Conservation (phyloP, 2,888 invertebrate species). For the Tribolium freemani region DNA sequence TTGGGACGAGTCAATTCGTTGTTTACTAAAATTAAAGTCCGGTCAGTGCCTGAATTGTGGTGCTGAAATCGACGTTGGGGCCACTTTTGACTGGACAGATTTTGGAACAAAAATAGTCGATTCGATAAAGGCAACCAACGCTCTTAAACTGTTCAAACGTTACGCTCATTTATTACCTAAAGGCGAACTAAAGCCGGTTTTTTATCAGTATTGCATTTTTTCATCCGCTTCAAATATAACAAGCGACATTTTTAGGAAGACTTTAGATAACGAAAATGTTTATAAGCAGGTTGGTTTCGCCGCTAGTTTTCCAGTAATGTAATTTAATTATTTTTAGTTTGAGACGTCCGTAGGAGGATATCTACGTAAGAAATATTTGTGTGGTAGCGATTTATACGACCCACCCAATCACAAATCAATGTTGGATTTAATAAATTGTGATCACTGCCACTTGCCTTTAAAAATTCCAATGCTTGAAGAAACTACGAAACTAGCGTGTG, state of each 20-base stretch:
- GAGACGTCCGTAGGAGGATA: slow-evolving; percentile 57
- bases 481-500: slow-evolving; percentile 56
- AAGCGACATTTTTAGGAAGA: slow-evolving; percentile 49
- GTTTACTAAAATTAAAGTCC: slow-evolving; percentile 72
- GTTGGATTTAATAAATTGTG: slow-evolving; percentile 50
- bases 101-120: slow-evolving; percentile 74
- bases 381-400: slow-evolving; percentile 32
- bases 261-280: not conserved
- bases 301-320: not conserved
- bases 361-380: slow-evolving; percentile 56
- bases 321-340: slow-evolving; percentile 64
- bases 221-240: slow-evolving; percentile 66
- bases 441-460: slow-evolving; percentile 60
- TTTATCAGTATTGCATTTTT: slow-evolving; percentile 73
- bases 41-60: slow-evolving; percentile 76
- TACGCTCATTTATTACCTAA: slow-evolving; percentile 72
- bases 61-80: slow-evolving; percentile 68
- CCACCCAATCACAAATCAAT: slow-evolving; percentile 4
- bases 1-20: slow-evolving; percentile 73
- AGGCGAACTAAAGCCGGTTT: slow-evolving; percentile 74
- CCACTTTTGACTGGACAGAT: slow-evolving; percentile 74
- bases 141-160: slow-evolving; percentile 72
- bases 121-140: slow-evolving; percentile 73
- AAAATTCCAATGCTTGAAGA: slow-evolving; percentile 56
- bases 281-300: slow-evolving; percentile 14